phyloP scores from a whole-genome alignment of 2,113 vertebrate species.

The Zosterops japonicus region DNA sequence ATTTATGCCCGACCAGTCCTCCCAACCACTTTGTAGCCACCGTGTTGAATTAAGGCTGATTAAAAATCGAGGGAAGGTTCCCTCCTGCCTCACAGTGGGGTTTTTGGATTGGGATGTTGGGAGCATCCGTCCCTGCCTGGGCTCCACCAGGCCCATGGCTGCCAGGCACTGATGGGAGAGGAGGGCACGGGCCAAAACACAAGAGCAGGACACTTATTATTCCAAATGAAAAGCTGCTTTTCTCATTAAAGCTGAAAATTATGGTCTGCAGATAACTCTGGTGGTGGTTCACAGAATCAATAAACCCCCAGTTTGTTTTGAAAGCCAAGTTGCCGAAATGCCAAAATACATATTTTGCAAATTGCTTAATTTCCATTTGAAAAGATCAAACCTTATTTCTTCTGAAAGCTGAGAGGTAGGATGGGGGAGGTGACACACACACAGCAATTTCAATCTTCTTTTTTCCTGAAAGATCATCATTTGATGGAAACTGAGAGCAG shows the following conservation, averaged over 20 bases:
- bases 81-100: background rate
- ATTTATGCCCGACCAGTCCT: background rate
- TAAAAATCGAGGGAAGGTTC: background rate
- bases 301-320: constrained; percentile 70
- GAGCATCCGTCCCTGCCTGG: background rate
- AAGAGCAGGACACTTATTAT: background rate
- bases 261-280: constrained; percentile 56
- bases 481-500: constrained; percentile 55
- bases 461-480: constrained; percentile 28
- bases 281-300: constrained; percentile 64
- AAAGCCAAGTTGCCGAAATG: constrained; percentile 69
- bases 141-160: background rate
- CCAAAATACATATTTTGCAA: constrained; percentile 80
- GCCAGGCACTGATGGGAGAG: background rate
- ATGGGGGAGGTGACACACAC: background rate
- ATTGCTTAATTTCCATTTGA: constrained; percentile 81
- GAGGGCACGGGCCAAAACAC: constrained; percentile 15
- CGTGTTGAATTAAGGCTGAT: background rate
- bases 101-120: background rate
- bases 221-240: constrained; percentile 49
- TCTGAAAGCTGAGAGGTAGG: constrained; percentile 57
- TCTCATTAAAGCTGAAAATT: constrained; percentile 68
- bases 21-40: background rate
- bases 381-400: constrained; percentile 75
- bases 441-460: constrained; percentile 9